phyloP scores from a whole-genome alignment of 2,888 invertebrate genomes.

The Leucoptera coffeella region DNA sequence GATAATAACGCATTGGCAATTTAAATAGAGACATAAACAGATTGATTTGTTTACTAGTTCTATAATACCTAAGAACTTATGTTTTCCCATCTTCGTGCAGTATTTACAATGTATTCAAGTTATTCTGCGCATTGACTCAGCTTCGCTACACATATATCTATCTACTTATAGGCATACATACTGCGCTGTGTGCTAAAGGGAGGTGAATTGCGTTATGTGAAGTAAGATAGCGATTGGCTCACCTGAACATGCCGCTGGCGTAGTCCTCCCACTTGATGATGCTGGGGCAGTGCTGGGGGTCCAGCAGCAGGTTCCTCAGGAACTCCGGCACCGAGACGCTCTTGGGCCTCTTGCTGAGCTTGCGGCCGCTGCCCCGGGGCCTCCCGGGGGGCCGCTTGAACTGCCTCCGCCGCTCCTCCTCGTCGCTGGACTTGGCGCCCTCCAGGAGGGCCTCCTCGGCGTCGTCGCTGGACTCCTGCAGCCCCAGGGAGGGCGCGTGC shows the following conservation, averaged over 20 bases:
- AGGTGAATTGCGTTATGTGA: too few species aligned
- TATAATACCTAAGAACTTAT: too few species aligned
- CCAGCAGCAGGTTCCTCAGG: conserved; percentile 71
- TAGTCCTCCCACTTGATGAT: conserved; percentile 87
- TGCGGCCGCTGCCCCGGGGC: conserved; percentile 44
- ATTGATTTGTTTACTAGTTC: too few species aligned
- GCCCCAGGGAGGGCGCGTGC: conserved; percentile 13
- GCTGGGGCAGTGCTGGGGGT: conserved; percentile 70
- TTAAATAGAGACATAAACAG: too few species aligned
- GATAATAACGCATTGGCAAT: too few species aligned
- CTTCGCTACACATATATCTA: too few species aligned
- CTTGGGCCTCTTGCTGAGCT: conserved; percentile 24
- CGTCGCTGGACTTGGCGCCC: conserved; percentile 36
- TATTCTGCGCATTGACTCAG: too few species aligned
- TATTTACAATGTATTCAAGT: too few species aligned
- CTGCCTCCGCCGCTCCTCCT: conserved; percentile 39
- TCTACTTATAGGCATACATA: too few species aligned
- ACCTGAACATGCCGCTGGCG: conserved; percentile 73
- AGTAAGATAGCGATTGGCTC: too few species aligned
- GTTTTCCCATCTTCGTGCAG: too few species aligned
- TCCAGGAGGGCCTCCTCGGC: conserved; percentile 32
- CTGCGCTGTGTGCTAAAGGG: too few species aligned
- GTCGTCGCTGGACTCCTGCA: conserved; percentile 37
- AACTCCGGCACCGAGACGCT: conserved; percentile 74
- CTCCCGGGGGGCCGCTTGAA: conserved; percentile 51